Evolutionary conservation across 2,113 vertebrate genomes (phyloP), one percentile per base, ranked within the genome.

Genomic region (Micronisus gabar): DNA sequence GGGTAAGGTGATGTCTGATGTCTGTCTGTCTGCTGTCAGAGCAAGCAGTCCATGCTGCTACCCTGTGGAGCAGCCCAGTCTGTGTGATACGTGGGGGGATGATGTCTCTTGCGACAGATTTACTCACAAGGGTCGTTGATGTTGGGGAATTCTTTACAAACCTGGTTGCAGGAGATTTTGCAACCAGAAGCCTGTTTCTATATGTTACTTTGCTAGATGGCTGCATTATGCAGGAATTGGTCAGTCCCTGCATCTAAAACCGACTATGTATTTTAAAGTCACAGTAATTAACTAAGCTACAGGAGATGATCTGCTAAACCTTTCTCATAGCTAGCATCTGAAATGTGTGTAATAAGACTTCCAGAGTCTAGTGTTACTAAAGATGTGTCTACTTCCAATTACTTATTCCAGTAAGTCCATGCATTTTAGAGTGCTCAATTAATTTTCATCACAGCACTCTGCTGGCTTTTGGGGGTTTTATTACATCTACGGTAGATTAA

Each of bases 71-170:
- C 8, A 75, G 76, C 43, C 5, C 0, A 0, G 4, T 4, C 55
- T 25, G 18, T 18, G 41, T 1, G 0, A 4, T 36, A 50, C 3
- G 0, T 2, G 8, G 58, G 41, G 43, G 43, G 32, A 10, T 34
- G 55, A 7, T 38, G 30, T 17, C 30, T 76, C 23, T 17, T 15
- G 52, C 18, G 30, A 6, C 40, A n/a, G 48, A 5, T 47, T 36
- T 25, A 2, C 52, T 61, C 26, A 13, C 1, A 1, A 10, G 56
- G 65, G 34, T 48, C 41, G 1, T 47, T 48, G 11, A 0, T 5
- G 5, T 17, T 81, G 40, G 10, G 47, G 10, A 36, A 7, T 26
- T 52, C 63, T 23, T 59, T 7, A 14, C 29, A 72, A 11, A 11
- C 15, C 47, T 2, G 3, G 17, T 4, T 1, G 2, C 45, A 23